phyloP scores from a whole-genome alignment of 2,797 vertebrate species.

The Mus spretus region DNA sequence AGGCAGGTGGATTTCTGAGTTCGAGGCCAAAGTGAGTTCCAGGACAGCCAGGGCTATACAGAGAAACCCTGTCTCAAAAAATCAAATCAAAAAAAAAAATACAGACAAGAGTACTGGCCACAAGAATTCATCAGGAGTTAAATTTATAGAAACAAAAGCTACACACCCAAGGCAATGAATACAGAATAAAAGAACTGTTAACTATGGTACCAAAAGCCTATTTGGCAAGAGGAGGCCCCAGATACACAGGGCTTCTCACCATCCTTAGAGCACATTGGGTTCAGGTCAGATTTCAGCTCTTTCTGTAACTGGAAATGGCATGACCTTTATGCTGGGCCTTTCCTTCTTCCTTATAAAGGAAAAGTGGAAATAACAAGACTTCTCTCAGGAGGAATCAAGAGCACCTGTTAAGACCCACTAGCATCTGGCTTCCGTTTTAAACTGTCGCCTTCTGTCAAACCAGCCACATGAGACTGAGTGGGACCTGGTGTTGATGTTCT shows the following conservation, averaged over 20 bases:
- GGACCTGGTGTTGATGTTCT: too few species aligned
- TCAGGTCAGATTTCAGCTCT: background rate
- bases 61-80: too few species aligned
- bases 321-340: background rate
- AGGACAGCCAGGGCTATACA: too few species aligned
- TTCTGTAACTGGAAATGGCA: background rate
- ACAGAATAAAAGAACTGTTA: background rate
- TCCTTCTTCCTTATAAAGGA: background rate
- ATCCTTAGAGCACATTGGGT: background rate
- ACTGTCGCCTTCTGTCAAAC: background rate
- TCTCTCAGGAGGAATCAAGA: background rate
- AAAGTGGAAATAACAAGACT: background rate
- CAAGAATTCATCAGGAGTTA: background rate
- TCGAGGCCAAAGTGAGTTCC: too few species aligned
- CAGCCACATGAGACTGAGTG: background rate
- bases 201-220: background rate
- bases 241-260: background rate
- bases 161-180: background rate
- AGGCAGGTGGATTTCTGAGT: too few species aligned
- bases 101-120: background rate
- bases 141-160: constrained; percentile 27
- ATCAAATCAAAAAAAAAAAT: too few species aligned
- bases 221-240: background rate
- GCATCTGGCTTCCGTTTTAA: constrained; percentile 2
- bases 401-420: background rate